These are phyloP conservation scores for Scolanthus callimorphus DNA, from an alignment of 92 coral and sea anemone genomes.

Conservation along the genomic window DNA sequence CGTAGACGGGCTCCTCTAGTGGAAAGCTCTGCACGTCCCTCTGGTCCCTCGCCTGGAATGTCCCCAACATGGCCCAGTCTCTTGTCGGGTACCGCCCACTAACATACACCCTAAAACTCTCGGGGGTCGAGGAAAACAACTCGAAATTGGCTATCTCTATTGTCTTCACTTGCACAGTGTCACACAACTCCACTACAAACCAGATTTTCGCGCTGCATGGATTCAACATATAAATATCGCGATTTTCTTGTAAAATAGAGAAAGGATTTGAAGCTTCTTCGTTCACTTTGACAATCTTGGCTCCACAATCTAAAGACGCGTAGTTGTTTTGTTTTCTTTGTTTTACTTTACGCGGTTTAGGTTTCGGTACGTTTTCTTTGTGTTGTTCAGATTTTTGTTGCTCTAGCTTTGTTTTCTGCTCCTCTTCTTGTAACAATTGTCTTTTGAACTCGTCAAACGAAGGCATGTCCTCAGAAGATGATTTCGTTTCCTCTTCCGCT, in stretches of 20 bases:
- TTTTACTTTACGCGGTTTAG: constrained; percentile 60
- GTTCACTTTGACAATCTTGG: constrained; percentile 74
- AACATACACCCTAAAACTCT: constrained; percentile 85
- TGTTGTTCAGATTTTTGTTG: constrained; percentile 40
- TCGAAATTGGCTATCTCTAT: constrained; percentile 96
- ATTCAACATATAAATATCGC: constrained; percentile 90
- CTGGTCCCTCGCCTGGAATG: constrained; percentile 88
- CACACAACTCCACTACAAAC: constrained; percentile 96
- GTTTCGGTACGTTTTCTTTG: constrained; percentile 34
- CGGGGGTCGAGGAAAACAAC: constrained; percentile 90
- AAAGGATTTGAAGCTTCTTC: constrained; percentile 74
- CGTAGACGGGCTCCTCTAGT: constrained; percentile 91
- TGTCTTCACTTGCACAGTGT: constrained; percentile 77
- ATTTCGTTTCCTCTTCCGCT: constrained; percentile 71
- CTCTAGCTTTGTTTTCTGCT: constrained; percentile 65
- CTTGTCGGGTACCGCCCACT: constrained; percentile 93
- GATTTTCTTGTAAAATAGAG: constrained; percentile 79
- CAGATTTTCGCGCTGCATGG: constrained; percentile 95
- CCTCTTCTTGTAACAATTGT: constrained; percentile 80
- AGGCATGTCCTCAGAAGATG: constrained; percentile 92
- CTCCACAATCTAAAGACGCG: constrained; percentile 97
- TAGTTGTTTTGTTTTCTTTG: constrained; percentile 91
- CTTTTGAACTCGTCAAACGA: constrained; percentile 95
- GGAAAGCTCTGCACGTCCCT: constrained; percentile 86
- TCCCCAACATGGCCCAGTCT: constrained; percentile 94